Base-by-base conservation (phyloP, 2,888 invertebrate species). In the Acanthosepion esculentum region DNA sequence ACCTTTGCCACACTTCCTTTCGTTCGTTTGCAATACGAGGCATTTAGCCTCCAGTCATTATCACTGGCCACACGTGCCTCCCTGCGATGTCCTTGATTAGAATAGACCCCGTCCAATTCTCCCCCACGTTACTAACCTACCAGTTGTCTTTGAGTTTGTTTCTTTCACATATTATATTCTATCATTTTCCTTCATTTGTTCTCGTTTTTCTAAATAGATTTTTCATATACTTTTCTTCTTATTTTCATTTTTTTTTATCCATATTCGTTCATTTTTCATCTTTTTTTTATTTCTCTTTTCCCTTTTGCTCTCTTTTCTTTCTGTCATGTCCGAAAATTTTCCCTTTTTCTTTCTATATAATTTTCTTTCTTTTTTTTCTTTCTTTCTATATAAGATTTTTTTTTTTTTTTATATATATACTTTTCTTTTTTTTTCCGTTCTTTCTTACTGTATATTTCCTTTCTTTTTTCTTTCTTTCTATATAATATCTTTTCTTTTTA, bases 1-100 rank as follows among this genome's bases (percentile, higher is more conserved):
- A 33, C 78, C n/a, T 33, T 78, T 33, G n/a, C n/a, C 78, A 78
- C 33, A n/a, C 0, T 33, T n/a, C 78, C 78, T 78, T 78, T n/a
- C 78, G 78, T 78, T 78, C 78, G 78, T 78, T 78, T 78, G 78
- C 78, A 78, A 78, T 78, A 33, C n/a, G 78, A 78, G 78, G 78
- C 78, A 23, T 78, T 78, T 78, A 78, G 78, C 78, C 78, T 78
- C 78, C 78, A 78, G 78, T 78, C 78, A 78, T n/a, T 78, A 33
- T 78, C n/a, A 12, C 78, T 78, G 15, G 12, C n/a, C n/a, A 78
- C 78, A 78, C 78, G n/a, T 33, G 78, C 78, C n/a, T 33, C n/a
- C 78, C 78, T 33, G 78, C 78, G 78, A 78, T 78, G 78, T 78
- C 78, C 78, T 78, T 78, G 78, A 78, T 78, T 78, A 78, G 78